Percentiles rank a stretch among this genome's conserved stretches.
Conservation (phyloP, 2,888 invertebrate species). For the Lasioglossum pauxillum region DNA sequence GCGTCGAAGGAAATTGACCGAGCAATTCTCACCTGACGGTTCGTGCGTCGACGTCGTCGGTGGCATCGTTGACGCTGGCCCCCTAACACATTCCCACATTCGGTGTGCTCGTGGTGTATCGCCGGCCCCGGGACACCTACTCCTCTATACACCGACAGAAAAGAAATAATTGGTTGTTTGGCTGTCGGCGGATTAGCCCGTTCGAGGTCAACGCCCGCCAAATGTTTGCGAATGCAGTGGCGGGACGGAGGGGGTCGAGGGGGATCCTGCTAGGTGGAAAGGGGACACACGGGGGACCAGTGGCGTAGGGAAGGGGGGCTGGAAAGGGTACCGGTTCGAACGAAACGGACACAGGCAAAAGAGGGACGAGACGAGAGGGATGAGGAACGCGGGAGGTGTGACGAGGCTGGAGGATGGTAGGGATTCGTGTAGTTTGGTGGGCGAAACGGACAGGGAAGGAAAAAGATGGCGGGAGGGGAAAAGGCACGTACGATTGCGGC, state of each 20-base stretch:
- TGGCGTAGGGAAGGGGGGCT: constrained; percentile 31
- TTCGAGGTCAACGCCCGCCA: constrained; percentile 82
- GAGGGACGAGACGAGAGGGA: constrained; percentile 29
- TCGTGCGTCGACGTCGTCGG: background rate
- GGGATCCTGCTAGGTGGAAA: background rate
- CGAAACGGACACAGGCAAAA: constrained; percentile 39
- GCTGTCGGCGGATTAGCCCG: constrained; percentile 81
- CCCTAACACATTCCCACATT: constrained; percentile 66
- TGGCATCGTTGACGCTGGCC: constrained; percentile 30
- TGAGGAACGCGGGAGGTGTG: constrained; percentile 54
- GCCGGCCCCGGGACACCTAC: constrained; percentile 26
- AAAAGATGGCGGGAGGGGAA: constrained; percentile 20
- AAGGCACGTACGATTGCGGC: constrained; percentile 56
- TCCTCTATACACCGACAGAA: constrained; percentile 58
- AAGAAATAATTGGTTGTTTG: constrained; percentile 80
- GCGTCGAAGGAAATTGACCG: constrained; percentile 46
- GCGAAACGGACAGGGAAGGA: constrained; percentile 18
- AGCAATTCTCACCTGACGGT: constrained; percentile 65
- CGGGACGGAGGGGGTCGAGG: background rate
- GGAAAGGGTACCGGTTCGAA: constrained; percentile 67
- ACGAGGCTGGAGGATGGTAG: constrained; percentile 44
- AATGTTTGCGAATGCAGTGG: constrained; percentile 81
- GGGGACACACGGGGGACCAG: background rate
- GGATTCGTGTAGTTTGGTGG: background rate
- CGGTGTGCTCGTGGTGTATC: constrained; percentile 50